These are phyloP conservation scores for Ennomos quercinarius DNA, from an alignment of 2,888 invertebrate species.

Conservation along the genomic window DNA sequence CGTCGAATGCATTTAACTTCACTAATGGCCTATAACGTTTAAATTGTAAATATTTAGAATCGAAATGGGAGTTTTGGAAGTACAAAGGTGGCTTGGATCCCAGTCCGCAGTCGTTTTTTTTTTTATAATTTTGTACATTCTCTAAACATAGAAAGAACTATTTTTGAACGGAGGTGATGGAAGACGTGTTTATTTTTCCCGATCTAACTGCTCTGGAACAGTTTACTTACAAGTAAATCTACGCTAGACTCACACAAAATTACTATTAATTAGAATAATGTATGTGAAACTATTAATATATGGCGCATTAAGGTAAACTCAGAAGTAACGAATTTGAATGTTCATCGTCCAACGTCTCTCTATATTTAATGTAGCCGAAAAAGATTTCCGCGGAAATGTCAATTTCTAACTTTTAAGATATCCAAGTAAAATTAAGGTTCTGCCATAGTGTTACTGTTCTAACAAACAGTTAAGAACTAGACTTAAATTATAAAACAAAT, in stretches of 20 bases:
- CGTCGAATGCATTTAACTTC: conserved; percentile 72
- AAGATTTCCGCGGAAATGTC: not conserved
- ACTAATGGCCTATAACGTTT: conserved; percentile 70
- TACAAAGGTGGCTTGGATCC: conserved; percentile 49
- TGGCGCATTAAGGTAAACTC: not conserved
- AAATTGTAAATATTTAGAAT: conserved; percentile 65
- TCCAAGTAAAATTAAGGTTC: conserved; percentile 39
- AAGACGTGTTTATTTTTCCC: conserved; percentile 8
- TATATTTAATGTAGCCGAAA: conserved; percentile 3
- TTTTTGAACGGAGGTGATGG: not conserved
- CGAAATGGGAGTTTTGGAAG: conserved; percentile 51
- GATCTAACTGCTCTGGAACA: not conserved
- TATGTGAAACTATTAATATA: conserved; percentile 1
- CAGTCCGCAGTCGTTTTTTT: conserved; percentile 5
- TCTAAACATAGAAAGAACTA: not conserved
- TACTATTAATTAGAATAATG: not conserved
- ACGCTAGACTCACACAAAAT: not conserved
- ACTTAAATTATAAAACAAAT: not conserved
- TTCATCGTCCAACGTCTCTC: conserved; percentile 8
- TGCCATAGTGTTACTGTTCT: conserved; percentile 10
- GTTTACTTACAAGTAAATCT: not conserved
- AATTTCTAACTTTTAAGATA: conserved; percentile 21
- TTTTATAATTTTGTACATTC: not conserved
- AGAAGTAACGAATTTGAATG: not conserved
- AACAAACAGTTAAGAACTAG: not conserved